Conservation (phyloP, 2,797 vertebrate species). For the Tangara arthus region DNA sequence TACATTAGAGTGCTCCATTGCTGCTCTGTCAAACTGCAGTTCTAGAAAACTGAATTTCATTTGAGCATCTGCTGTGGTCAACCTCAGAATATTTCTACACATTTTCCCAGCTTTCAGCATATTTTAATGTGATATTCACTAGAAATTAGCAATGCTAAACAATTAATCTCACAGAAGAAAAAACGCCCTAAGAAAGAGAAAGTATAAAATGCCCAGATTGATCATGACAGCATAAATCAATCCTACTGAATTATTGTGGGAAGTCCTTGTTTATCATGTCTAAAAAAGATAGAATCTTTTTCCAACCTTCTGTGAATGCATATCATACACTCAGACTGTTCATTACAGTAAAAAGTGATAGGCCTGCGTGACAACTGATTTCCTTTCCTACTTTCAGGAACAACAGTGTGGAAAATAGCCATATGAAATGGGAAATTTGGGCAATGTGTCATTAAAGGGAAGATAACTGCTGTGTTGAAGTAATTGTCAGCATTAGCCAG, state of each 20-base stretch:
- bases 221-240: background rate
- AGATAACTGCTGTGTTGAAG: background rate
- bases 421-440: background rate
- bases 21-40: background rate
- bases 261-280: background rate
- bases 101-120: background rate
- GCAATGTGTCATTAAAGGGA: background rate
- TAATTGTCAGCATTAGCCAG: background rate
- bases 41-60: background rate
- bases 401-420: background rate
- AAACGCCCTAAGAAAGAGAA: background rate
- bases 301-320: background rate
- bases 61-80: background rate
- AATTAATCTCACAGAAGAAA: background rate
- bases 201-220: background rate
- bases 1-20: background rate
- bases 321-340: background rate
- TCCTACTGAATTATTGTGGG: background rate
- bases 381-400: background rate
- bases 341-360: background rate
- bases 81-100: background rate
- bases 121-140: background rate
- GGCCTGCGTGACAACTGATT: background rate
- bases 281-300: background rate
- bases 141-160: conserved; percentile 6